A percentile compares a stretch with the other conserved stretches of the same genome.
Evolutionary conservation across 2,113 vertebrate genomes (phyloP).

Genomic region (Halichoeres trimaculatus): DNA sequence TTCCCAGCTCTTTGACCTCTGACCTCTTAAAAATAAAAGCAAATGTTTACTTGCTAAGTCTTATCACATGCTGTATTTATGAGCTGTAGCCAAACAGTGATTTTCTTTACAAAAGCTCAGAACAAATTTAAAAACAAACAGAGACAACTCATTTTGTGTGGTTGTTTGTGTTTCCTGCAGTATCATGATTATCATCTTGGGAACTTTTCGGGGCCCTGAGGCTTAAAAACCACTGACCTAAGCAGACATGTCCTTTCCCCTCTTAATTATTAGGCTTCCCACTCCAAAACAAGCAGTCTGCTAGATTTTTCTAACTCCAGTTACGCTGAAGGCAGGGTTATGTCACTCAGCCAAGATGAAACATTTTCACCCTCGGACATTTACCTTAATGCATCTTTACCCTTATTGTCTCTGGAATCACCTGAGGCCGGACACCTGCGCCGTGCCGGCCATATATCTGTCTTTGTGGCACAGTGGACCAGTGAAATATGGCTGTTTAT

Average conservation of each 20-base stretch:
- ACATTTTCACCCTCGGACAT: constrained; percentile 16
- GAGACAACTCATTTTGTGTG: not conserved
- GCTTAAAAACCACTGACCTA: not conserved
- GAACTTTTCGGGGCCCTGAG: not conserved
- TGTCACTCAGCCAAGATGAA: constrained; percentile 45
- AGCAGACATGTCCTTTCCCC: constrained; percentile 1
- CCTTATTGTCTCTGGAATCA: constrained; percentile 44
- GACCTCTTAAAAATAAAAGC: not conserved
- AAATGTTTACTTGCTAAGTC: not conserved
- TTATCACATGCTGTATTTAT: not conserved
- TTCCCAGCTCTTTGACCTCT: not conserved
- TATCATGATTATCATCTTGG: not conserved
- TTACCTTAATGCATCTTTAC: constrained; percentile 36
- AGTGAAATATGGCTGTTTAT: constrained; percentile 69
- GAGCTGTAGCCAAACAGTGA: not conserved
- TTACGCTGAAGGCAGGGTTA: constrained; percentile 33
- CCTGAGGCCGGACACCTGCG: constrained; percentile 72
- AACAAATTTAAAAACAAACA: not conserved
- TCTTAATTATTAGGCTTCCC: constrained; percentile 6
- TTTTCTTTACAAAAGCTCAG: not conserved
- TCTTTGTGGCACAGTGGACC: constrained; percentile 31
- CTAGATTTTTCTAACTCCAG: constrained; percentile 24
- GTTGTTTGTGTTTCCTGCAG: not conserved
- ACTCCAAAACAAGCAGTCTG: constrained; percentile 5
- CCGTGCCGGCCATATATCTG: constrained; percentile 28